A percentile compares a stretch with the other conserved stretches of the same genome.
Evolutionary conservation across 2,888 invertebrate genomes (phyloP).

Genomic region (Diarsia dahlii): DNA sequence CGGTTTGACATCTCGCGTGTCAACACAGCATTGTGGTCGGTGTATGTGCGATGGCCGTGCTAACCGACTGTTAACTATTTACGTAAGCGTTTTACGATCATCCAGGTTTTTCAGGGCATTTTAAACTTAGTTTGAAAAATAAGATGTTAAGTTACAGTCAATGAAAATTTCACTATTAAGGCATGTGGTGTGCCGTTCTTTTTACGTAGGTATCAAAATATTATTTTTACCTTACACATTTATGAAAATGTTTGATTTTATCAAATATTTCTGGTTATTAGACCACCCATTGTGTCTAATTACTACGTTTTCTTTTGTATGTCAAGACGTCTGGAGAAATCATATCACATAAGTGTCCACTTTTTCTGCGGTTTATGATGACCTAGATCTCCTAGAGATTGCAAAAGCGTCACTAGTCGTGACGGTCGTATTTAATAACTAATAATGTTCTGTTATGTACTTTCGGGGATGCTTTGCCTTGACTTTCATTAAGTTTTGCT

Average conservation of each 20-base stretch:
- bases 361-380: neutral
- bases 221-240: neutral
- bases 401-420: conserved; percentile 10
- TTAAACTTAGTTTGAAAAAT: conserved; percentile 32
- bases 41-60: conserved; percentile 81
- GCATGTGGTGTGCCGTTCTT: neutral
- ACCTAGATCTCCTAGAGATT: conserved; percentile 9
- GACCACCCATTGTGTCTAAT: neutral
- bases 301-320: neutral
- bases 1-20: conserved; percentile 82
- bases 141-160: conserved; percentile 36
- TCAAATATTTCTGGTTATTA: neutral
- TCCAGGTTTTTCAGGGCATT: conserved; percentile 60
- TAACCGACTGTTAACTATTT: conserved; percentile 86
- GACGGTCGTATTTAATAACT: conserved; percentile 20
- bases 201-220: neutral
- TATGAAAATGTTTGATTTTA: neutral
- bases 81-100: conserved; percentile 78
- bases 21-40: conserved; percentile 81
- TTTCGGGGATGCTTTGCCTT: neutral
- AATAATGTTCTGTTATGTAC: neutral
- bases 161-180: conserved; percentile 14
- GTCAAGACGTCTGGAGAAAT: neutral
- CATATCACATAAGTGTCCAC: neutral
- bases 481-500: neutral